Base-by-base conservation (phyloP, 1,140 invertebrate species). In the Brachionus manjavacas region DNA sequence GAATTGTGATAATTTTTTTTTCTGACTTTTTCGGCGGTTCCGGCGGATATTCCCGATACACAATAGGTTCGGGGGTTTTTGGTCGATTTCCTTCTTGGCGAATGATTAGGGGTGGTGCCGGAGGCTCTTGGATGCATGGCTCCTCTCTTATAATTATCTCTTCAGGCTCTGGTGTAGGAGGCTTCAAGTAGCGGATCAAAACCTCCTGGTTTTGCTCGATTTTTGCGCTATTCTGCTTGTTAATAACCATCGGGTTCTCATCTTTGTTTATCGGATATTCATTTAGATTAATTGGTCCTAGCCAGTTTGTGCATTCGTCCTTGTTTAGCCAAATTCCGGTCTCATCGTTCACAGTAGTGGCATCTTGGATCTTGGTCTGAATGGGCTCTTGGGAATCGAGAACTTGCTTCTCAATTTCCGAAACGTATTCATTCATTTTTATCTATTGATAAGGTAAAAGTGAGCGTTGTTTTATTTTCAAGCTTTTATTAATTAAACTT, bases 201-300 rank as follows among this genome's bases (percentile, higher is more conserved):
- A 49, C 20, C 20, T 76, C 41, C 20, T 76, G 72, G 31, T 49
- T 28, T 25, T 35, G 20, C 4, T 76, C 20, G 4, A 76, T 25
- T 14, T 35, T 35, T 49, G 23, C 43, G 12, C 11, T 20, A 11
- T 28, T 28, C 4, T 52, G n/a, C 35, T 66, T 55, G 2, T 43
- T n/a, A n/a, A 84, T 68, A 28, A 84, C 1, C 55, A 78, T n/a
- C 2, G 84, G 84, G 64, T 49, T 23, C 4, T 52, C 12, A 52
- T 84, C 84, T 55, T 60, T 9, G 49, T 84, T 84, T 25, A 84
- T 79, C 20, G 20, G 20, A 55, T 84, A 84, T 31, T 81, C 79
- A 46, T 68, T 60, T 4, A 81, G 11, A 81, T n/a, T 16, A 12
- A 81, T 35, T 8, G 79, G 31, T 66, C 79, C 79, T 41, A 7